Conservation (phyloP, 2,888 invertebrate species). For the Crepidodera aurea region DNA sequence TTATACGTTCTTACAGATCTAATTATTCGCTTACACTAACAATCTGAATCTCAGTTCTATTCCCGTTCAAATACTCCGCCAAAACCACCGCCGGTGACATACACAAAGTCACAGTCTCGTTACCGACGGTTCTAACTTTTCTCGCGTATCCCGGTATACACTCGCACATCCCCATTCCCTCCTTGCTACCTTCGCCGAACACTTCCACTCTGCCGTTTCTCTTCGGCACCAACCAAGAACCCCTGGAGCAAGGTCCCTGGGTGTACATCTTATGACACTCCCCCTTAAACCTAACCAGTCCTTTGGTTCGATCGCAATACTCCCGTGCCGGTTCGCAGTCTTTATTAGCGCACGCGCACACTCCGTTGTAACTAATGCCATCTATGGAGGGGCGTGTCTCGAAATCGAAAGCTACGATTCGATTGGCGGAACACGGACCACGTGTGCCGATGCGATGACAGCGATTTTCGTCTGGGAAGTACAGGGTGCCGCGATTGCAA, state of each 20-base stretch:
- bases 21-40: constrained; percentile 4
- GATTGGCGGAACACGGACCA: constrained; percentile 77
- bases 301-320: constrained; percentile 56
- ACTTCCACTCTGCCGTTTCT: constrained; percentile 54
- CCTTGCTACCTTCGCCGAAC: constrained; percentile 40
- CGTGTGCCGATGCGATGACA: constrained; percentile 82
- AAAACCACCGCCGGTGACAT: constrained; percentile 70
- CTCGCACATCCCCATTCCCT: constrained; percentile 60
- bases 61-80: constrained; percentile 71
- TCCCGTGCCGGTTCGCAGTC: constrained; percentile 40
- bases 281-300: constrained; percentile 71
- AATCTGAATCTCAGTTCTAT: constrained; percentile 46
- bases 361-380: constrained; percentile 83
- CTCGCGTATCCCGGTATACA: constrained; percentile 73
- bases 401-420: constrained; percentile 83
- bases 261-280: constrained; percentile 81
- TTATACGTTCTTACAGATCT: neutral
- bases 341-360: constrained; percentile 71
- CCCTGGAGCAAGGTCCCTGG: constrained; percentile 78
- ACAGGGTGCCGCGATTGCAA: constrained; percentile 78
- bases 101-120: constrained; percentile 62
- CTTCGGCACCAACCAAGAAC: constrained; percentile 73
- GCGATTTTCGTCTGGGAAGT: constrained; percentile 75
- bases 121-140: constrained; percentile 56
- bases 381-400: constrained; percentile 79